Conservation (phyloP, 2,113 vertebrate genomes). For the Gasterosteus nipponicus region DNA sequence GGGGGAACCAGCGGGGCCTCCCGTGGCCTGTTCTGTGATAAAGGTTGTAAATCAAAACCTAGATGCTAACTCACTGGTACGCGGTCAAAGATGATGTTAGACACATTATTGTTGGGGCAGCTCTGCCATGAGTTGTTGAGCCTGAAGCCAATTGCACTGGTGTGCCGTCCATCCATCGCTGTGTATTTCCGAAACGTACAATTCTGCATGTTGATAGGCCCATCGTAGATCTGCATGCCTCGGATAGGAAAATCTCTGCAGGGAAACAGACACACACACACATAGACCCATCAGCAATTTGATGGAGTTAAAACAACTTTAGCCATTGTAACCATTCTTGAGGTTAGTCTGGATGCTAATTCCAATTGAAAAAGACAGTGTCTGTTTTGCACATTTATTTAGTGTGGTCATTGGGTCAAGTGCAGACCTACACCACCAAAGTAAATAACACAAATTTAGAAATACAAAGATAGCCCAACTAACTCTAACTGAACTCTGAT, state of each 20-base stretch:
- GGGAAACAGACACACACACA: slow-evolving; percentile 24
- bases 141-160: slow-evolving; percentile 95
- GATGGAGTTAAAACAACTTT: not conserved
- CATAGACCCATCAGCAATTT: not conserved
- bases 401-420: not conserved
- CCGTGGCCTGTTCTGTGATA: not conserved
- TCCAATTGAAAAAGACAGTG: not conserved
- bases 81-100: slow-evolving; percentile 85
- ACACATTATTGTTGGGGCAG: slow-evolving; percentile 96
- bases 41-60: not conserved
- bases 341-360: not conserved
- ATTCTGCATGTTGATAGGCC: slow-evolving; percentile 93
- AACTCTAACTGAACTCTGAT: not conserved
- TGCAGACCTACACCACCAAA: not conserved
- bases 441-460: not conserved
- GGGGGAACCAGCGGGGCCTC: no score
- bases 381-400: not conserved
- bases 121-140: slow-evolving; percentile 99
- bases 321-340: no score
- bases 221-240: slow-evolving; percentile 96
- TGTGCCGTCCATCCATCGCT: slow-evolving; percentile 91
- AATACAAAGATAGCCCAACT: not conserved
- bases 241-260: slow-evolving; percentile 93
- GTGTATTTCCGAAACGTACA: slow-evolving; percentile 95
- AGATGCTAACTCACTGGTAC: slow-evolving; percentile 89